Base-by-base conservation (phyloP, 1,140 invertebrate genomes). In the Drosophila subpulchrella region DNA sequence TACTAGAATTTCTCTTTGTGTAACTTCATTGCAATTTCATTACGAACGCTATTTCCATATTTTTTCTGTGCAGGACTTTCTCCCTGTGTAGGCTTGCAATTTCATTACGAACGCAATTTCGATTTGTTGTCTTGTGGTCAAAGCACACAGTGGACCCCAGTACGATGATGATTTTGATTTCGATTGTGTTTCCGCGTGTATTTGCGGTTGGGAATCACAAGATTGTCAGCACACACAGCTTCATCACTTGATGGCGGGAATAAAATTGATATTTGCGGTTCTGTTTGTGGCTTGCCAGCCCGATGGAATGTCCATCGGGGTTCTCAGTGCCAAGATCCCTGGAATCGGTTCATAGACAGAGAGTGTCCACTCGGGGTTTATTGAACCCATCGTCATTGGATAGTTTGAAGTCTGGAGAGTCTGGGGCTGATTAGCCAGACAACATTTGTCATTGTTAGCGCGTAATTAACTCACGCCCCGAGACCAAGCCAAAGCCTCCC, bases 181-280 rank as follows among this genome's bases (percentile, higher is more conserved):
- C 65, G 81, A 85, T 85, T 84, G 55, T 75, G 73, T 77, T 71
- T 78, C 76, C 68, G 61, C 48, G 51, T 61, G 47, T 50, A 20
- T 46, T 17, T 63, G 76, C 53, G 36, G 74, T 59, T 51, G 67
- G 13, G 36, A 36, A 34, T 75, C 47, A 38, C 41, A 50, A 27
- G 61, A 60, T 61, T 61, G 56, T 36, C 42, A 65, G 65, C 47
- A 20, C 48, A 46, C 71, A 75, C 59, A 67, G 60, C 75, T 74
- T 63, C 57, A 79, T 48, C 57, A 32, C 47, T 44, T 71, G 77
- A 65, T 59, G 55, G 47, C 47, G 76, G 79, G 73, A 84, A 84
- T 89, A 71, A 89, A 89, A 89, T 89, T 89, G 77, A 89, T 89
- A 89, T 89, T 89, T 89, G 84, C 70, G 84, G 84, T 67, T 50